A percentile compares a stretch with the other conserved stretches of the same genome.
These are phyloP conservation scores for Rhizoglyphus robini DNA, from an alignment of 1,140 invertebrate species.

Conservation along the genomic window DNA sequence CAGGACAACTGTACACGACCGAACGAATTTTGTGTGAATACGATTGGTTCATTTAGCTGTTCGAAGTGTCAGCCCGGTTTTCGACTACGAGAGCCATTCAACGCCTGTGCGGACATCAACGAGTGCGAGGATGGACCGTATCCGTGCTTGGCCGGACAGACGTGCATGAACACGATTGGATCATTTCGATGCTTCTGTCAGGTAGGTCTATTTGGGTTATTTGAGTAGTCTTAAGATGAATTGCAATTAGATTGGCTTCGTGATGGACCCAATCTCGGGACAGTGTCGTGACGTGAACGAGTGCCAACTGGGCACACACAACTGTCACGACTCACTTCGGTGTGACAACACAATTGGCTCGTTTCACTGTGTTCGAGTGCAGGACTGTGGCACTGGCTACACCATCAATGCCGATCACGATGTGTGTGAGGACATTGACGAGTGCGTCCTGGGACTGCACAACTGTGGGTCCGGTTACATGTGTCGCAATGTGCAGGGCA, in stretches of 20 bases:
- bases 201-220: conserved; percentile 55
- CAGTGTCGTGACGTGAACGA: conserved; percentile 44
- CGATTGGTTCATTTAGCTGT: too few relatives aligned
- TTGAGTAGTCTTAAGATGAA: too few relatives aligned
- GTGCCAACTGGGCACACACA: conserved; percentile 43
- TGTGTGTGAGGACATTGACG: conserved; percentile 63
- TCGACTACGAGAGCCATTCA: neutral
- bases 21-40: too few relatives aligned
- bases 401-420: conserved; percentile 73
- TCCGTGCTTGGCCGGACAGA: neutral
- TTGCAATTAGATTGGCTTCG: conserved; percentile 29
- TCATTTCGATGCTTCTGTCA: conserved; percentile 59
- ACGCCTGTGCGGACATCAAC: neutral
- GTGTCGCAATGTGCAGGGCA: conserved; percentile 71
- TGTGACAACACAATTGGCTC: conserved; percentile 83
- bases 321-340: conserved; percentile 50
- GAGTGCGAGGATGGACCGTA: neutral
- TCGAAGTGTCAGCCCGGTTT: neutral
- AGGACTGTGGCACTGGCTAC: conserved; percentile 89
- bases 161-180: conserved; percentile 44
- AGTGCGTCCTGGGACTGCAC: conserved; percentile 65
- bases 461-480: conserved; percentile 62
- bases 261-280: conserved; percentile 26
- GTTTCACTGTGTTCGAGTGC: conserved; percentile 61
- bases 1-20: too few relatives aligned